Conservation (phyloP, 35 echinoderm and acorn worm genomes). For the Ptychodera flava region DNA sequence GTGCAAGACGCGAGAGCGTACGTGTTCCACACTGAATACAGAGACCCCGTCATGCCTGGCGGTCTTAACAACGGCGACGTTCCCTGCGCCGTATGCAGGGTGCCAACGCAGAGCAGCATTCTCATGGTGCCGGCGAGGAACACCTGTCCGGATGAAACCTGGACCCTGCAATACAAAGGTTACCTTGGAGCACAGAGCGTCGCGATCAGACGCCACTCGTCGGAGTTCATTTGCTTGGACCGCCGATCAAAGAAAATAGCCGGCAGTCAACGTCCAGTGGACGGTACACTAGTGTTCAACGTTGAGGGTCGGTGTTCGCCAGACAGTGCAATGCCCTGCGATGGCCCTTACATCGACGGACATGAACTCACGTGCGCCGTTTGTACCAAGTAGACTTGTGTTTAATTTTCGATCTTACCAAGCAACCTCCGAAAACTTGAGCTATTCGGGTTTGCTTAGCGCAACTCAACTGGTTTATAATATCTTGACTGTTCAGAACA, state of each 20-base stretch:
- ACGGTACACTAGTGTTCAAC: neutral
- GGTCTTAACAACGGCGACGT: neutral
- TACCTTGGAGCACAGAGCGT: constrained; percentile 28
- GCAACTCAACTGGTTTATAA: no score
- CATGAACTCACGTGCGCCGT: constrained; percentile 15
- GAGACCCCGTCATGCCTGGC: neutral
- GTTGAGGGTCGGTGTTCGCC: neutral
- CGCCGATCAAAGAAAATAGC: neutral
- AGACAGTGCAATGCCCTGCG: neutral
- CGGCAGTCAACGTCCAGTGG: neutral
- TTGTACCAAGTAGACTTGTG: neutral
- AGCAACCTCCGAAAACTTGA: no score
- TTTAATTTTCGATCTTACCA: neutral
- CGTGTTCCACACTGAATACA: constrained; percentile 6
- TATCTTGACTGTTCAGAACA: no score
- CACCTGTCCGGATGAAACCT: constrained; percentile 16
- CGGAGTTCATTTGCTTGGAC: constrained; percentile 30
- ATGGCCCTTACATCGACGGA: constrained; percentile 1
- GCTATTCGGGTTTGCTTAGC: no score
- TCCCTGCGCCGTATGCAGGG: constrained; percentile 12
- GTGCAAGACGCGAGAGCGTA: neutral
- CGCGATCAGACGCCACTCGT: neutral
- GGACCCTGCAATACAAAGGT: constrained; percentile 35
- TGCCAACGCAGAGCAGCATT: neutral
- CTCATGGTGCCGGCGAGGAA: constrained; percentile 35